Evolutionary conservation across 1,140 invertebrate genomes (phyloP).

Genomic region (Halyomorpha halys): DNA sequence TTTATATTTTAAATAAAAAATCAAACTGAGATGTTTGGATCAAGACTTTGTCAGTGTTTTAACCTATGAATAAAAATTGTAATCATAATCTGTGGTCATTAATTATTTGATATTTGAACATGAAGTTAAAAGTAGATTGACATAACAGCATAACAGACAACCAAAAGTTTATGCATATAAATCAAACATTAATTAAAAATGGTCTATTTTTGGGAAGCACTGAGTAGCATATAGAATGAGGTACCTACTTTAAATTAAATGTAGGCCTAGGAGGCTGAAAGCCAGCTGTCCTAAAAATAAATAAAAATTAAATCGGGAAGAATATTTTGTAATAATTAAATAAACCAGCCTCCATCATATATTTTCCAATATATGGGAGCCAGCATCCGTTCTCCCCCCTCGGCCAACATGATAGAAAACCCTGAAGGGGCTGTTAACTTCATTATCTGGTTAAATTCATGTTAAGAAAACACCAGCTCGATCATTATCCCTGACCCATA

Average conservation of each 20-base stretch:
- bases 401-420: not conserved
- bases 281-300: constrained; percentile 19
- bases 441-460: not conserved
- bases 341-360: not conserved
- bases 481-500: not conserved
- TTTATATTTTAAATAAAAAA: too few relatives aligned
- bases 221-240: constrained; percentile 13
- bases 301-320: constrained; percentile 15
- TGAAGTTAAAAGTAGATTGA: not conserved
- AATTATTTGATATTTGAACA: too few relatives aligned
- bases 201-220: constrained; percentile 16
- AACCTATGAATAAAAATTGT: too few relatives aligned
- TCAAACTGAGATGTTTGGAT: too few relatives aligned
- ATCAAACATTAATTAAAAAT: constrained; percentile 9
- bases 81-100: too few relatives aligned
- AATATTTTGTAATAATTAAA: not conserved
- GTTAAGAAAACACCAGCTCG: constrained; percentile 17
- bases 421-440: not conserved
- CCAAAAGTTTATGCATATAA: constrained; percentile 10
- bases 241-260: constrained; percentile 19
- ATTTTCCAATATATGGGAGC: too few relatives aligned
- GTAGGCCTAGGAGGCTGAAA: constrained; percentile 14
- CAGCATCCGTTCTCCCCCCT: too few relatives aligned
- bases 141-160: constrained; percentile 6
- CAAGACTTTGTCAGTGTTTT: too few relatives aligned